Conservation (phyloP, 1,140 invertebrate species). For the Aphaenogaster rudis region DNA sequence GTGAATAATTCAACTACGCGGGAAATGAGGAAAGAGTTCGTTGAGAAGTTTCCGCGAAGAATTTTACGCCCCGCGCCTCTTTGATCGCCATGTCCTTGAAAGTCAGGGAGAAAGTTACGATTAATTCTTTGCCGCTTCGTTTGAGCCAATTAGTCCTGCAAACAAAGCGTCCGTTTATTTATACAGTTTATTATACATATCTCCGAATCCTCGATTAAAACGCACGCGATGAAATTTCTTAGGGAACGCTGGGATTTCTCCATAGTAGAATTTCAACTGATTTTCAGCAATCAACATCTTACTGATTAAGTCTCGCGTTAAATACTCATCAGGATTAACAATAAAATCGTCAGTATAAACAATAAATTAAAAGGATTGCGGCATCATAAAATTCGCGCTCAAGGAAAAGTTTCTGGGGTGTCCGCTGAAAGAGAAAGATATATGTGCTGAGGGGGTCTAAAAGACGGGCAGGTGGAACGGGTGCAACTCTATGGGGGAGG, state of each 20-base stretch:
- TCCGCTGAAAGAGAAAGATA: slow-evolving; percentile 55
- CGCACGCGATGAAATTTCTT: background rate
- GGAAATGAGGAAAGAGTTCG: slow-evolving; percentile 86
- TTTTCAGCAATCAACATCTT: too few relatives aligned
- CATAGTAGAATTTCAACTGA: background rate
- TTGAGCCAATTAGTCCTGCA: slow-evolving; percentile 11
- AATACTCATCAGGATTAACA: slow-evolving; percentile 65
- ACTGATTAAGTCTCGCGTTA: background rate
- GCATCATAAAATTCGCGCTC: slow-evolving; percentile 54
- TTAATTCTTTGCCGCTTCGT: slow-evolving; percentile 39
- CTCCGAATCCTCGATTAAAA: background rate
- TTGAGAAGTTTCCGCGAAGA: slow-evolving; percentile 84
- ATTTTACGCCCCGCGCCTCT: slow-evolving; percentile 80
- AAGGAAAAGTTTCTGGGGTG: slow-evolving; percentile 49
- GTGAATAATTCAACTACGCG: slow-evolving; percentile 87
- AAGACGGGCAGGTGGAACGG: slow-evolving; percentile 32
- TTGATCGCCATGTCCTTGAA: slow-evolving; percentile 70
- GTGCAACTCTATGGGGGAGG: slow-evolving; percentile 71
- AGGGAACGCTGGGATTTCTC: background rate
- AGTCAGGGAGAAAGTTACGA: slow-evolving; percentile 17
- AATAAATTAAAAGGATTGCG: slow-evolving; percentile 66
- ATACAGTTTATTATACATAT: background rate
- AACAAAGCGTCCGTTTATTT: background rate
- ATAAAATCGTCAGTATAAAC: slow-evolving; percentile 61
- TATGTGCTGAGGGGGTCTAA: slow-evolving; percentile 3